Base-by-base conservation (phyloP, 2,888 invertebrate species). In the Euphydryas editha region DNA sequence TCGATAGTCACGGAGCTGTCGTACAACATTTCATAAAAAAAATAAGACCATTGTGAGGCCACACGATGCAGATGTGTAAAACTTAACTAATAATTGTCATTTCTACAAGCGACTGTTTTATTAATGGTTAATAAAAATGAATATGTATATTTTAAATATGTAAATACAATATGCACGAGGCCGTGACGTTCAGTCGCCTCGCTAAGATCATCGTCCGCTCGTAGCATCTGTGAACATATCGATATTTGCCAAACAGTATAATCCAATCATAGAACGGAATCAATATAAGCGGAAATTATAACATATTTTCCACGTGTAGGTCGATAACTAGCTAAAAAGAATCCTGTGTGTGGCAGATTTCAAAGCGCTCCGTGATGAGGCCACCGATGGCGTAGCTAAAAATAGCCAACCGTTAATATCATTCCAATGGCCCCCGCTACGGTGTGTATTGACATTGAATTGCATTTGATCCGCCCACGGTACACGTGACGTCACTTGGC, bases 391-490 rank as follows among this genome's bases (percentile, higher is more conserved):
- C 44, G 59, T 47, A 20, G 51, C 63, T 68, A 68, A 63, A 68
- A 70, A 68, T 70, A 70, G 65, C n/a, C 44, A 18, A 64, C 36
- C 58, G 68, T 68, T 65, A 68, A 68, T 63, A 65, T 63, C 62
- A 63, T 65, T 58, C 67, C 63, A 58, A 60, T 62, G 60, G 58
- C 59, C 62, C 61, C 30, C 49, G 59, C 61, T 64, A 64, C 44
- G 30, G 57, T 57, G 59, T 58, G 47, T 63, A 68, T 68, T 70
- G 70, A 70, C 68, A 68, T 65, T 68, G 65, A 62, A 70, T 68
- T 54, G 62, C 49, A 46, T 68, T 49, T 49, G 42, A 62, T 59
- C 64, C 56, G 49, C 59, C 60, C 56, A 59, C 62, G 17, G 20
- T 20, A 8, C 8, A 18, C 30, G 37, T 67, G 58, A 67, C 62